Conservation (phyloP, 2,888 invertebrate genomes). For the Heteromyza rotundicornis region DNA sequence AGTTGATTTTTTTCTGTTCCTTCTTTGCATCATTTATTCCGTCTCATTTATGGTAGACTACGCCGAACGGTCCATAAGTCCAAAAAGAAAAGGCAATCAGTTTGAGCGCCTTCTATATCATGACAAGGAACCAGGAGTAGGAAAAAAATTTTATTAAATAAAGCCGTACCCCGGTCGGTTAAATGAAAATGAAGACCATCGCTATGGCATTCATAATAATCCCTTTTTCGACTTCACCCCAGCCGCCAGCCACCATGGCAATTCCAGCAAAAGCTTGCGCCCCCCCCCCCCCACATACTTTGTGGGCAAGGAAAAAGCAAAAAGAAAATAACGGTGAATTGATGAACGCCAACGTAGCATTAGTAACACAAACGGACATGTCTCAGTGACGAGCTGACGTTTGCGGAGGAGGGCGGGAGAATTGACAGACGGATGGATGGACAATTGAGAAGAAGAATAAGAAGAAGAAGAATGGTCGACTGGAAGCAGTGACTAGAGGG, state of each 20-base stretch:
- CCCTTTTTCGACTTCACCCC: slow-evolving; percentile 14
- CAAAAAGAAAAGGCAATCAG: neutral
- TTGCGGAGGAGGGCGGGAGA: neutral
- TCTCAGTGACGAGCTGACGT: slow-evolving; percentile 8
- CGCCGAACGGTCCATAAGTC: neutral
- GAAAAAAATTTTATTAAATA: no score
- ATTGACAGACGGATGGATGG: neutral
- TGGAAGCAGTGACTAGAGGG: neutral
- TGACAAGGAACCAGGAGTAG: neutral
- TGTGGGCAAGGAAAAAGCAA: neutral
- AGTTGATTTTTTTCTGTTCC: slow-evolving; percentile 7
- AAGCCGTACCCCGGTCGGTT: neutral
- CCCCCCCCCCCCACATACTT: neutral
- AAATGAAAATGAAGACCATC: slow-evolving; percentile 9
- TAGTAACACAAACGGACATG: slow-evolving; percentile 23
- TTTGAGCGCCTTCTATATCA: neutral
- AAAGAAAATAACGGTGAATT: slow-evolving; percentile 14
- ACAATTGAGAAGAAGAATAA: no score
- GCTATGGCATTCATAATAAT: slow-evolving; percentile 21
- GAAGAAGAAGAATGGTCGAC: neutral
- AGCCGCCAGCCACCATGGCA: no score
- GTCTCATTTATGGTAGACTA: no score
- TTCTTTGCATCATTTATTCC: slow-evolving; percentile 29
- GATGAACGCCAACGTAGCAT: slow-evolving; percentile 23
- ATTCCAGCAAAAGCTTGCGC: slow-evolving; percentile 2